phyloP scores from a whole-genome alignment of 2,888 invertebrate genomes.

The Zygogramma bicolorata region DNA sequence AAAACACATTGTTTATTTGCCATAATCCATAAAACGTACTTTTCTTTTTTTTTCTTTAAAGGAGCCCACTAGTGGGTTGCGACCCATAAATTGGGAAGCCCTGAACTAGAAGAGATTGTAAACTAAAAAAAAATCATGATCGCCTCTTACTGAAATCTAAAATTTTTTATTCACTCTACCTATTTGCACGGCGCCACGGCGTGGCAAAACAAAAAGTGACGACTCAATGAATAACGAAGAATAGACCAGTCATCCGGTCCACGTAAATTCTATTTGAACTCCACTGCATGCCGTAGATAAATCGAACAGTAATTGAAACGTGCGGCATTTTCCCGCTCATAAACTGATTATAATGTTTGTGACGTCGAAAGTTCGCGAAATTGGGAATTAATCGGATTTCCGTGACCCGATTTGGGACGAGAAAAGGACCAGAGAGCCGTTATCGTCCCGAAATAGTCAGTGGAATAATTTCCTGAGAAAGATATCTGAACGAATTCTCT shows the following conservation, averaged over 20 bases:
- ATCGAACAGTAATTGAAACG: slow-evolving; percentile 29
- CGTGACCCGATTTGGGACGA: background rate
- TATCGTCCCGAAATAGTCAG: background rate
- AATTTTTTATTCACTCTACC: too few relatives aligned
- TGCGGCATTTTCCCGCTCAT: slow-evolving; percentile 23
- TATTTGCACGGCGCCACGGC: background rate
- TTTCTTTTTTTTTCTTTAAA: too few relatives aligned
- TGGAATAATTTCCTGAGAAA: too few relatives aligned
- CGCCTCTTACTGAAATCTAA: too few relatives aligned
- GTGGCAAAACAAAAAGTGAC: background rate
- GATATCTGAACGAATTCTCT: too few relatives aligned
- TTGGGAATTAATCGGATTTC: slow-evolving; percentile 20
- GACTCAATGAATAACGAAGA: background rate
- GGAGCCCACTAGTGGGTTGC: too few relatives aligned
- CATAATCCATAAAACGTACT: too few relatives aligned
- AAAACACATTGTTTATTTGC: too few relatives aligned
- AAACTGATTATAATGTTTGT: slow-evolving; percentile 14
- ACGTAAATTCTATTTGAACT: slow-evolving; percentile 29
- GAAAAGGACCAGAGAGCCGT: background rate
- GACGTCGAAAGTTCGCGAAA: slow-evolving; percentile 18
- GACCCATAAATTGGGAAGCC: too few relatives aligned
- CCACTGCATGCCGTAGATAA: slow-evolving; percentile 32
- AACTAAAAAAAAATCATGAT: too few relatives aligned
- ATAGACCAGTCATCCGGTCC: background rate
- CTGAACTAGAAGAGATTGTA: too few relatives aligned